phyloP scores from a whole-genome alignment of 2,113 vertebrate genomes.

The Zootoca vivipara region DNA sequence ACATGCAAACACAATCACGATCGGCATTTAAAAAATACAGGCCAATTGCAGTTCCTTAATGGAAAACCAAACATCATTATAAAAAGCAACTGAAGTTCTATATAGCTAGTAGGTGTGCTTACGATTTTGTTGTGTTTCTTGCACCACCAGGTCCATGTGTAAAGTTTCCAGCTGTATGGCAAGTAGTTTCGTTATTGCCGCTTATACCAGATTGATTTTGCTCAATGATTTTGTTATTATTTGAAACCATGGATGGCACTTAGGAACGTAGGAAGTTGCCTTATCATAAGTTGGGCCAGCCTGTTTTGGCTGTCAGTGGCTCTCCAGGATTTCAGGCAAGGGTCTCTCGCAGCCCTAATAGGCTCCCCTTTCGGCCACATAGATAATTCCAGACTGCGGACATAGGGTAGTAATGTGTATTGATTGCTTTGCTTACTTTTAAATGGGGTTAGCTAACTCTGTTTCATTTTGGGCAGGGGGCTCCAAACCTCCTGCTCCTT shows the following conservation, averaged over 20 bases:
- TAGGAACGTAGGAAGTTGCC: too few species aligned
- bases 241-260: slow-evolving; percentile 22
- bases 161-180: background rate
- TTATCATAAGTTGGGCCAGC: too few species aligned
- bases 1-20: background rate
- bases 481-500: background rate
- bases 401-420: too few species aligned
- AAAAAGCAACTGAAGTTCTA: background rate
- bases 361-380: too few species aligned
- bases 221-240: background rate
- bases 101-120: background rate
- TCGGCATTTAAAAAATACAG: background rate
- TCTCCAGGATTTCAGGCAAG: too few species aligned
- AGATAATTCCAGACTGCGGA: too few species aligned
- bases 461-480: background rate
- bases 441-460: background rate
- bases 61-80: too few species aligned
- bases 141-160: too few species aligned
- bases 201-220: fast-evolving
- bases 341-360: too few species aligned
- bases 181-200: background rate
- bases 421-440: too few species aligned
- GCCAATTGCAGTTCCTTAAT: background rate
- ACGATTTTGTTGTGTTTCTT: background rate
- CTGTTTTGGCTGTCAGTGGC: too few species aligned